Percentiles rank a stretch among this genome's conserved stretches.
Evolutionary conservation across 2,113 vertebrate species (phyloP).

Genomic region (Cavia porcellus): DNA sequence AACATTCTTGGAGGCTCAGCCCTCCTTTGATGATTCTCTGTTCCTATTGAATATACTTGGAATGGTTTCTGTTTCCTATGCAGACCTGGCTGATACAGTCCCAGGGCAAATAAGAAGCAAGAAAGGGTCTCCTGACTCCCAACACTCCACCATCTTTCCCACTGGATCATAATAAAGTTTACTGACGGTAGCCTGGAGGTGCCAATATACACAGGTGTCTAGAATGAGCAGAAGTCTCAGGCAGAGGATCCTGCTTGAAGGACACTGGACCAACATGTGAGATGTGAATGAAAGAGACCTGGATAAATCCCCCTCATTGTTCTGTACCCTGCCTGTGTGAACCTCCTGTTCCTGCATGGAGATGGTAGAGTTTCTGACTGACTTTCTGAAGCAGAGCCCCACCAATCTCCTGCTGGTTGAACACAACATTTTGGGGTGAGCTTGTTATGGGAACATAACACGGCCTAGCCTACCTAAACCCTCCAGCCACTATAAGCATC

Average conservation of each 20-base stretch:
- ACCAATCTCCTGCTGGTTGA: not conserved
- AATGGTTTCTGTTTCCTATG: not conserved
- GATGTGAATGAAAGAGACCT: not conserved
- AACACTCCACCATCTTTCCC: not conserved
- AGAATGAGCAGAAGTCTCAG: not conserved
- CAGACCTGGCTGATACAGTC: not conserved
- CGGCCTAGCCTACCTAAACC: not conserved
- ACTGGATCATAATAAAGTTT: not conserved
- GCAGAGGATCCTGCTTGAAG: not conserved
- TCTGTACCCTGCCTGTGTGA: not conserved
- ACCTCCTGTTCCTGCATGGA: not conserved
- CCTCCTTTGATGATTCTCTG: not conserved
- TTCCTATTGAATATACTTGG: not conserved
- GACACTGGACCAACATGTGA: not conserved
- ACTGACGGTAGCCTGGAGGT: not conserved
- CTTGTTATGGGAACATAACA: not conserved
- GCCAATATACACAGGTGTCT: not conserved
- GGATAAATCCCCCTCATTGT: not conserved
- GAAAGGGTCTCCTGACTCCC: not conserved
- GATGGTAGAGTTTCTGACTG: not conserved
- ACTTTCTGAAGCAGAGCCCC: no score
- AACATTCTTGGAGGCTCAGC: not conserved
- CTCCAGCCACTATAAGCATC: not conserved
- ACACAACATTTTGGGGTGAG: no score
- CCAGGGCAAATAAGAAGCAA: not conserved